These are phyloP conservation scores for Darevskia nairensis DNA, from an alignment of 2,797 vertebrate genomes.

Conservation along the genomic window DNA sequence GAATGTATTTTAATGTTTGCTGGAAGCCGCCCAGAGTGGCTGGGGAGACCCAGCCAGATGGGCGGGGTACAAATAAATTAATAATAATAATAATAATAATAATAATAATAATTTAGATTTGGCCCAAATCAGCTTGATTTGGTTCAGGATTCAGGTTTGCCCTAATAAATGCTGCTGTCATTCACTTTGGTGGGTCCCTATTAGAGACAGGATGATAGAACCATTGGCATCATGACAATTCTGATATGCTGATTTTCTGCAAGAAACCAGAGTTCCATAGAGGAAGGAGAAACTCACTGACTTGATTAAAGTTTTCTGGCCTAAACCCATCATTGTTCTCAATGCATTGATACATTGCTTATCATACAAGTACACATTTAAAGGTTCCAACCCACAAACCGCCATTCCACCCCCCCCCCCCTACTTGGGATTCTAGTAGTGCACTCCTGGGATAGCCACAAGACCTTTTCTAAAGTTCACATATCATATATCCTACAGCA, in stretches of 20 bases:
- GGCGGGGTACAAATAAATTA: too few species aligned
- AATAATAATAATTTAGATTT: too few species aligned
- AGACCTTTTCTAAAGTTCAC: slow-evolving; percentile 15
- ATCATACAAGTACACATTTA: slow-evolving; percentile 27
- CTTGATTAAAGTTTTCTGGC: neutral
- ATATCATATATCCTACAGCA: slow-evolving; percentile 9
- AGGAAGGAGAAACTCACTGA: too few species aligned
- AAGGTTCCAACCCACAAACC: slow-evolving; percentile 3
- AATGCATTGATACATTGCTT: slow-evolving; percentile 36
- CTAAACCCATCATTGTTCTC: slow-evolving; percentile 24
- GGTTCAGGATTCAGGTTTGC: too few species aligned
- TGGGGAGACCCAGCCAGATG: too few species aligned
- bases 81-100: too few species aligned
- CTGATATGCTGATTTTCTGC: neutral
- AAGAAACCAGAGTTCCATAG: neutral
- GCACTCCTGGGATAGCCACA: slow-evolving; percentile 7
- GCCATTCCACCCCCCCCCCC: slow-evolving; percentile 7
- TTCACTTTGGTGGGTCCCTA: too few species aligned
- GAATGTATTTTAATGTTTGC: too few species aligned
- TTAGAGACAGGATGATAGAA: neutral
- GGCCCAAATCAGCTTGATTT: too few species aligned
- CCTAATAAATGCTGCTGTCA: too few species aligned
- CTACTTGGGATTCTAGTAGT: slow-evolving; percentile 29
- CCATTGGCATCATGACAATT: neutral
- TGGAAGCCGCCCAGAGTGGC: too few species aligned